Conservation (phyloP, 1,140 invertebrate species). For the Philotrypesis tridentata region DNA sequence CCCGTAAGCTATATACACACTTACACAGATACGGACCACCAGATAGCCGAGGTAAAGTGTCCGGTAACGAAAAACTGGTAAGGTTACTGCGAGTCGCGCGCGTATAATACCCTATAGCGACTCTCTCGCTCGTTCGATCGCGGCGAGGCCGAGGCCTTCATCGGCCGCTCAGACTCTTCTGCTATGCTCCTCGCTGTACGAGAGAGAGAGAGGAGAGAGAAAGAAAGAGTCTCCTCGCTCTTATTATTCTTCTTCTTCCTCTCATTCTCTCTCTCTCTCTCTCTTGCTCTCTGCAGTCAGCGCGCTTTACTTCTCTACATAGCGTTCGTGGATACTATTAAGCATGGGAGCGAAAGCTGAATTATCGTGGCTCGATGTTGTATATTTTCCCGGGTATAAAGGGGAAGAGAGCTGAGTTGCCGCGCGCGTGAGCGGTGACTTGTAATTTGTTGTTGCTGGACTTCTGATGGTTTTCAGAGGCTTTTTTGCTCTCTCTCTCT, state of each 20-base stretch:
- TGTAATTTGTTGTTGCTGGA: conserved; percentile 19
- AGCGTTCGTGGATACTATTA: not conserved
- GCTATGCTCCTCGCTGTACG: not conserved
- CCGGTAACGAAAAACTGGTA: conserved; percentile 50
- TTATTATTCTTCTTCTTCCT: not conserved
- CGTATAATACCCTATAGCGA: too few species aligned
- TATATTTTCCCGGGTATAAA: conserved; percentile 1
- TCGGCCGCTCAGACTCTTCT: too few species aligned
- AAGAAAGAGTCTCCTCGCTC: not conserved
- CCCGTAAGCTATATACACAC: not conserved
- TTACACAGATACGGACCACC: conserved; percentile 25
- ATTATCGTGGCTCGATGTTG: not conserved
- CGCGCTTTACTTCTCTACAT: not conserved
- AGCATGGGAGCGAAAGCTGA: not conserved
- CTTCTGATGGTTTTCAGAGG: not conserved
- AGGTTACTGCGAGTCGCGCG: conserved; percentile 20
- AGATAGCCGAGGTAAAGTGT: conserved; percentile 28
- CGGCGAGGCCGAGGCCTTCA: not conserved
- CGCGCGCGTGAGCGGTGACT: not conserved
- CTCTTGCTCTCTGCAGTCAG: not conserved
- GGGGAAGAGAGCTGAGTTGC: not conserved
- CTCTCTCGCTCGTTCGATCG: not conserved
- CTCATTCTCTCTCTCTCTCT: not conserved
- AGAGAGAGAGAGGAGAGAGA: not conserved
- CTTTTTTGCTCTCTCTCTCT: not conserved